These are phyloP conservation scores for Ibidorhyncha struthersii DNA, from an alignment of 2,113 vertebrate genomes.

Conservation along the genomic window DNA sequence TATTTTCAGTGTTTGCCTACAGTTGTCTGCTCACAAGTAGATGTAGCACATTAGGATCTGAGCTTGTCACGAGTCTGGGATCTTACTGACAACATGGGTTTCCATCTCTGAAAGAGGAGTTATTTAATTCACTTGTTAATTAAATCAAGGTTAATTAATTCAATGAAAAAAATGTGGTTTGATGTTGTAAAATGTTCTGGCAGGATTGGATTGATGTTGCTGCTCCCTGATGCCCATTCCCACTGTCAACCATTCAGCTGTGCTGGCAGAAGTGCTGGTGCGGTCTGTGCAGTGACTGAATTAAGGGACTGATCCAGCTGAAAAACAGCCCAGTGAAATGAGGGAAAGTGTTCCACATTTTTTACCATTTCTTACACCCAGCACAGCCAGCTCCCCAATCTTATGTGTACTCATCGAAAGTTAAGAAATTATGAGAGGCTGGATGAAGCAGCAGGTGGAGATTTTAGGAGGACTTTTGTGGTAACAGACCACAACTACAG, in stretches of 20 bases:
- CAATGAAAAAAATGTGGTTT: background rate
- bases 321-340: background rate
- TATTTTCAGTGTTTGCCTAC: background rate
- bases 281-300: background rate
- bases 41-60: background rate
- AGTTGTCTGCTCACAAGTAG: background rate
- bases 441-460: background rate
- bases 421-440: background rate
- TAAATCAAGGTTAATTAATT: slow-evolving; percentile 19
- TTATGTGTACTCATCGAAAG: background rate
- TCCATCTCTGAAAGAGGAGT: background rate
- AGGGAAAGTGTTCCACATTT: background rate
- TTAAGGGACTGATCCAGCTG: background rate
- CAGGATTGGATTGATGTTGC: background rate
- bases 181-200: background rate
- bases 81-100: background rate
- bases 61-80: background rate
- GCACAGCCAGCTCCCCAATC: background rate
- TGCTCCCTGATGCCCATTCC: background rate
- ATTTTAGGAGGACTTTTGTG: background rate
- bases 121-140: slow-evolving; percentile 25
- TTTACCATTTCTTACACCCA: background rate
- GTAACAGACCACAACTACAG: background rate
- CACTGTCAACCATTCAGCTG: background rate
- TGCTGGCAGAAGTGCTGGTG: background rate